These are phyloP conservation scores for Ennomos erosarius DNA, from an alignment of 2,888 invertebrate genomes.

Conservation along the genomic window DNA sequence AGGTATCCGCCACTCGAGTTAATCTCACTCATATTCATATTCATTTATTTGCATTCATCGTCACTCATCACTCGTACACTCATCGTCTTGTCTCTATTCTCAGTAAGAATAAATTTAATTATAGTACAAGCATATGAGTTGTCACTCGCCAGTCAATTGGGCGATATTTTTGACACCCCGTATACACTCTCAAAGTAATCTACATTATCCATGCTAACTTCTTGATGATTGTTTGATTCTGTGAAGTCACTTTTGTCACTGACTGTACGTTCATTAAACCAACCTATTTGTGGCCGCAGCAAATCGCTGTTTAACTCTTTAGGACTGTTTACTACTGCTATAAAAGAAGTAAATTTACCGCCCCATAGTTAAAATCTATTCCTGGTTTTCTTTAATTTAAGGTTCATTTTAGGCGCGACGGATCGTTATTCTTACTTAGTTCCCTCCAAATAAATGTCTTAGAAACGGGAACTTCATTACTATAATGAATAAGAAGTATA, in stretches of 20 bases:
- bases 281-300: conserved; percentile 68
- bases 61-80: no score
- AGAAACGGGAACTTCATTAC: conserved; percentile 28
- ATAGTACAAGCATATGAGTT: no score
- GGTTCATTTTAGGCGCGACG: conserved; percentile 26
- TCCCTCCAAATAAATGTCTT: conserved; percentile 22
- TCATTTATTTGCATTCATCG: no score
- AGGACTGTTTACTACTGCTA: conserved; percentile 65
- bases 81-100: no score
- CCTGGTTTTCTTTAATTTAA: conserved; percentile 38
- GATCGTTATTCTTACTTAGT: conserved; percentile 4
- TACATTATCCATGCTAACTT: no score
- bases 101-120: no score
- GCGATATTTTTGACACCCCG: no score
- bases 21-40: no score
- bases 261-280: conserved; percentile 50
- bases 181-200: no score
- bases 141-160: no score
- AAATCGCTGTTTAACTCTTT: conserved; percentile 74
- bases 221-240: conserved; percentile 3
- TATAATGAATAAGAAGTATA: conserved; percentile 34
- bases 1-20: no score
- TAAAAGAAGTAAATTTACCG: conserved; percentile 71
- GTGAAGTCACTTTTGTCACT: background rate
- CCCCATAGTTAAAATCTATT: conserved; percentile 67